Percentiles rank a stretch among this genome's conserved stretches.
phyloP scores from a whole-genome alignment of 1,140 invertebrate species.

The Sarcophaga peregrina region DNA sequence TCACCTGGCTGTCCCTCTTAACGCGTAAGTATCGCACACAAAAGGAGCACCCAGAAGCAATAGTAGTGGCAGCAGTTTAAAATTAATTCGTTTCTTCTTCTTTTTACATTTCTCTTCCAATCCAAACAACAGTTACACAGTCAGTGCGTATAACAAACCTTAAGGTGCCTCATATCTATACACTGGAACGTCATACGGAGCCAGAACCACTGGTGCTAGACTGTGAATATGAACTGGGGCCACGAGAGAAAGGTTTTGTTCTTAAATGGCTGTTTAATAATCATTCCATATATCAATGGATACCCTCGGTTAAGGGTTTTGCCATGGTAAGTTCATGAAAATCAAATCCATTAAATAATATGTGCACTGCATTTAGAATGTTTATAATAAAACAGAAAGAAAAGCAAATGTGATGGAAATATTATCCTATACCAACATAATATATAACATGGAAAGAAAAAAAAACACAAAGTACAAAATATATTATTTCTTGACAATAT shows the following conservation, averaged over 20 bases:
- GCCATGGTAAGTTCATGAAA: constrained; percentile 59
- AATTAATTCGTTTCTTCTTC: not conserved
- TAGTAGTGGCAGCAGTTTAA: too few relatives aligned
- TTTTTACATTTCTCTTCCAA: not conserved
- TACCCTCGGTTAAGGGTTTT: constrained; percentile 64
- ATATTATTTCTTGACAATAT: too few relatives aligned
- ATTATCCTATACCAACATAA: too few relatives aligned
- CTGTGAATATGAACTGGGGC: constrained; percentile 64
- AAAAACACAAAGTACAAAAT: too few relatives aligned
- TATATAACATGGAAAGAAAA: too few relatives aligned
- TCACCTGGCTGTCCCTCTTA: constrained; percentile 61
- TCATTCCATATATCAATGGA: constrained; percentile 66
- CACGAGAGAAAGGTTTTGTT: constrained; percentile 63
- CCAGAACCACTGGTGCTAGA: constrained; percentile 63
- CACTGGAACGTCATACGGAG: constrained; percentile 60
- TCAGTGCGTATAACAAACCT: constrained; percentile 65
- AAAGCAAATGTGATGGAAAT: too few relatives aligned
- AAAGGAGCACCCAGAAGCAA: not conserved
- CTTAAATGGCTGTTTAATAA: constrained; percentile 66
- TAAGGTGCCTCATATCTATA: constrained; percentile 63
- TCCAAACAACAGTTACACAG: constrained; percentile 51
- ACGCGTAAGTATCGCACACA: constrained; percentile 51
- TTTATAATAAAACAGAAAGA: too few relatives aligned
- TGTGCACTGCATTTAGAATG: too few relatives aligned
- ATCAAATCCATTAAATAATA: too few relatives aligned